A percentile compares a stretch with the other conserved stretches of the same genome.
phyloP scores from a whole-genome alignment of 2,888 invertebrate species.

The Oligia latruncula region DNA sequence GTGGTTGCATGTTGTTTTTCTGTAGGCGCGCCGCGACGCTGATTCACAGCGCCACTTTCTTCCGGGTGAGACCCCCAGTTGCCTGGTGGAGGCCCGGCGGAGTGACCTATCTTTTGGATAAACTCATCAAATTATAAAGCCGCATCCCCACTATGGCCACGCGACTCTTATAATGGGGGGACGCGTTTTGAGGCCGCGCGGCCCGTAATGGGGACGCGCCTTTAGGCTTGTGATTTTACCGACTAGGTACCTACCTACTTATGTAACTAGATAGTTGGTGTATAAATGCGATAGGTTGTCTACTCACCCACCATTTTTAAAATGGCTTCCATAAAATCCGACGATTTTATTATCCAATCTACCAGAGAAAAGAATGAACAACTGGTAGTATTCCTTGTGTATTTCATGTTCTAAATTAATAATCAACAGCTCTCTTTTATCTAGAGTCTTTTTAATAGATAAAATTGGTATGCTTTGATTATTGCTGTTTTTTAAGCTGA shows the following conservation, averaged over 20 bases:
- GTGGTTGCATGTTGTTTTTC: no score
- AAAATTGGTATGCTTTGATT: constrained; percentile 50
- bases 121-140: no score
- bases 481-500: constrained; percentile 65
- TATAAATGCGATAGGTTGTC: neutral
- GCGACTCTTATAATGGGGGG: no score
- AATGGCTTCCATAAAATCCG: constrained; percentile 90
- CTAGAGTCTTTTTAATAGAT: constrained; percentile 55
- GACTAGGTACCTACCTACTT: neutral
- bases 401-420: constrained; percentile 79
- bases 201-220: no score
- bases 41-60: no score
- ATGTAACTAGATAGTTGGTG: neutral
- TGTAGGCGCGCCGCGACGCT: no score
- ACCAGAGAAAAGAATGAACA: constrained; percentile 88
- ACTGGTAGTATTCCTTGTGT: constrained; percentile 72
- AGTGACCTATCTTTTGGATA: no score
- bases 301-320: constrained; percentile 85
- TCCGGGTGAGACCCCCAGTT: no score
- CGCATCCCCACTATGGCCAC: no score
- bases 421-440: constrained; percentile 80
- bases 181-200: no score
- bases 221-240: no score
- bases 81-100: no score
- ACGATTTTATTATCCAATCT: constrained; percentile 86